Evolutionary conservation across 2,797 vertebrate species (phyloP).

Genomic region (Sphenodon punctatus): DNA sequence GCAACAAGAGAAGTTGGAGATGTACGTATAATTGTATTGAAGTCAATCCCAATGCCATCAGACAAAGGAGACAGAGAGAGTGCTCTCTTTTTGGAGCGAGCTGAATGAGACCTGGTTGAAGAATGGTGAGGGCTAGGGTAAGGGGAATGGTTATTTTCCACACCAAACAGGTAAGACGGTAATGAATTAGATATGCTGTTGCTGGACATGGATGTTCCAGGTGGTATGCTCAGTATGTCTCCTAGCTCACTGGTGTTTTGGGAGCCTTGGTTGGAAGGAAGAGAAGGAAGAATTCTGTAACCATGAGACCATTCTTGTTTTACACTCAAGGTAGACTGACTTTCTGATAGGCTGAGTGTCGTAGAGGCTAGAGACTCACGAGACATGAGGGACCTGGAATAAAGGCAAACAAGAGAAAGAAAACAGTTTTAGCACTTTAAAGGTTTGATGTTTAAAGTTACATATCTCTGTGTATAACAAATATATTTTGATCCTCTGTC

Average conservation of each 20-base stretch:
- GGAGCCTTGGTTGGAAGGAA: slow-evolving; percentile 73
- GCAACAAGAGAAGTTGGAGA: slow-evolving; percentile 94
- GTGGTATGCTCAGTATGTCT: slow-evolving; percentile 76
- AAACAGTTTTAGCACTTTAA: slow-evolving; percentile 27
- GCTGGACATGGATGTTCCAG: slow-evolving; percentile 79
- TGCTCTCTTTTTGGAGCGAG: slow-evolving; percentile 85
- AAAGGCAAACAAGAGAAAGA: slow-evolving; percentile 42
- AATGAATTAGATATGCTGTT: slow-evolving; percentile 79
- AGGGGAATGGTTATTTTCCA: slow-evolving; percentile 76
- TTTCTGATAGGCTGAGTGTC: slow-evolving; percentile 87
- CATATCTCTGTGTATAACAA: neutral
- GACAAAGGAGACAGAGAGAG: slow-evolving; percentile 90
- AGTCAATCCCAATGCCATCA: slow-evolving; percentile 89
- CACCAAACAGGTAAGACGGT: slow-evolving; percentile 84
- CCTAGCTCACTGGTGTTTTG: slow-evolving; percentile 77
- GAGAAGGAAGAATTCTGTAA: slow-evolving; percentile 82
- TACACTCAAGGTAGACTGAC: slow-evolving; percentile 83
- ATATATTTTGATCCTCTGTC: neutral
- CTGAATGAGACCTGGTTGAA: slow-evolving; percentile 68
- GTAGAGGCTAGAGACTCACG: slow-evolving; percentile 87
- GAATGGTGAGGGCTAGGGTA: slow-evolving; percentile 78
- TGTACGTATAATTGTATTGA: slow-evolving; percentile 93
- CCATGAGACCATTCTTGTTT: slow-evolving; percentile 89
- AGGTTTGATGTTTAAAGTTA: neutral
- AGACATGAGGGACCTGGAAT: slow-evolving; percentile 86